Evolutionary conservation across 2,888 invertebrate genomes (phyloP).

Genomic region (Melolontha melolontha): DNA sequence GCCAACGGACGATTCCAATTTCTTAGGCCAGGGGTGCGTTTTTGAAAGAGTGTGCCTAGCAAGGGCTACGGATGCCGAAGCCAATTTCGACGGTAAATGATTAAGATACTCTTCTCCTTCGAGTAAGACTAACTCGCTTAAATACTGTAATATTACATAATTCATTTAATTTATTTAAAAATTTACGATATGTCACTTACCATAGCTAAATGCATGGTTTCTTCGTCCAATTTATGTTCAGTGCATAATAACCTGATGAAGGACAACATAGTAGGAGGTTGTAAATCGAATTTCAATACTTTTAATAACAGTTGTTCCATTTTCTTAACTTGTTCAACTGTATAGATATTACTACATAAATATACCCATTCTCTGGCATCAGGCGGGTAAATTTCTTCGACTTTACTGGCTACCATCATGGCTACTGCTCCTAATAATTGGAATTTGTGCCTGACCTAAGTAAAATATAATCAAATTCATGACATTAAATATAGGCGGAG

Average conservation of each 20-base stretch:
- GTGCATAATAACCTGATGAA: constrained; percentile 59
- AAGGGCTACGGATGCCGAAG: constrained; percentile 59
- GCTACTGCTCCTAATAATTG: constrained; percentile 63
- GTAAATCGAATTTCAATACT: constrained; percentile 59
- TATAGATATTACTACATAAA: constrained; percentile 60
- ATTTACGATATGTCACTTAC: constrained; percentile 49
- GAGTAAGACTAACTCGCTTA: constrained; percentile 60
- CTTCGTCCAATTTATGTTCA: constrained; percentile 54
- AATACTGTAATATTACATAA: constrained; percentile 53
- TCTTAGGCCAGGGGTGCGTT: constrained; percentile 62
- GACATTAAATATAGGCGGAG: neutral
- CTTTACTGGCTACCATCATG: constrained; percentile 62
- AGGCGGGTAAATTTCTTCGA: constrained; percentile 62
- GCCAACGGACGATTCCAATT: constrained; percentile 64
- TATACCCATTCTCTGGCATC: constrained; percentile 60
- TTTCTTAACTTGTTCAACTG: constrained; percentile 56
- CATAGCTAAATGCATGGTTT: constrained; percentile 58
- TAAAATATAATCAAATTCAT: neutral
- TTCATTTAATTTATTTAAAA: neutral
- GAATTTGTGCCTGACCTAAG: constrained; percentile 58
- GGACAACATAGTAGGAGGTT: constrained; percentile 58
- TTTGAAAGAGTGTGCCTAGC: constrained; percentile 61
- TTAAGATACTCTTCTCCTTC: constrained; percentile 59
- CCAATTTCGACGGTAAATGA: constrained; percentile 61
- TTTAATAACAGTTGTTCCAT: constrained; percentile 62